Percentiles rank a stretch among this genome's conserved stretches.
phyloP scores from a whole-genome alignment of 2,888 invertebrate species.

The Thymelicus sylvestris region DNA sequence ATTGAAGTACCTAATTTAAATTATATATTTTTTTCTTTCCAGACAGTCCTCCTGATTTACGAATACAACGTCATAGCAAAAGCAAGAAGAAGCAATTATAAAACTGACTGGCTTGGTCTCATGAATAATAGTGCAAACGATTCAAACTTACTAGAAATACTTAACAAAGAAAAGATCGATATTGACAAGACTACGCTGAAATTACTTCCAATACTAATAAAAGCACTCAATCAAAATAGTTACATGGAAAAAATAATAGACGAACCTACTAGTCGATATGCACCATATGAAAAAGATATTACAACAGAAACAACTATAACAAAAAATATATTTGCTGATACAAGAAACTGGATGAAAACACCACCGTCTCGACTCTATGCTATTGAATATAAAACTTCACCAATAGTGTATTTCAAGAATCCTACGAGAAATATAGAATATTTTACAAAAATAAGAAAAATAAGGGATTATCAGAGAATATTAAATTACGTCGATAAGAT shows the following conservation, averaged over 20 bases:
- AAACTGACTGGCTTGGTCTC: constrained; percentile 60
- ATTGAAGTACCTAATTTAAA: neutral
- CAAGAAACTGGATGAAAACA: constrained; percentile 56
- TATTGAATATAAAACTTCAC: constrained; percentile 63
- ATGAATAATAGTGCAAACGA: constrained; percentile 58
- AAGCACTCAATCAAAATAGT: constrained; percentile 63
- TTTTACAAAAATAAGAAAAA: constrained; percentile 66
- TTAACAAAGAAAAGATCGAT: constrained; percentile 53
- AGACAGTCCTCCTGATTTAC: constrained; percentile 69
- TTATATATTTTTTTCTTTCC: constrained; percentile 53
- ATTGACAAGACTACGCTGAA: constrained; percentile 59
- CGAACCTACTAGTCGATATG: constrained; percentile 54
- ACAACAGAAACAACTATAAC: constrained; percentile 54
- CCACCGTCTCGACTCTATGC: constrained; percentile 57
- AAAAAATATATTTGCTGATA: constrained; percentile 56
- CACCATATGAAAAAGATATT: constrained; percentile 48
- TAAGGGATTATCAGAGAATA: constrained; percentile 67
- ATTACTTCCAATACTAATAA: constrained; percentile 64
- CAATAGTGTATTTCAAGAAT: constrained; percentile 57
- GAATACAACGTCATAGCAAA: constrained; percentile 61
- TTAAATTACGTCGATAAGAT: constrained; percentile 70
- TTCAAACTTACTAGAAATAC: constrained; percentile 53
- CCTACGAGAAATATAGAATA: constrained; percentile 66
- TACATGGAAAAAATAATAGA: constrained; percentile 60
- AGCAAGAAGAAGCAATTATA: constrained; percentile 42